phyloP scores from a whole-genome alignment of 2,888 invertebrate species.

The Athripsodes cinereus region DNA sequence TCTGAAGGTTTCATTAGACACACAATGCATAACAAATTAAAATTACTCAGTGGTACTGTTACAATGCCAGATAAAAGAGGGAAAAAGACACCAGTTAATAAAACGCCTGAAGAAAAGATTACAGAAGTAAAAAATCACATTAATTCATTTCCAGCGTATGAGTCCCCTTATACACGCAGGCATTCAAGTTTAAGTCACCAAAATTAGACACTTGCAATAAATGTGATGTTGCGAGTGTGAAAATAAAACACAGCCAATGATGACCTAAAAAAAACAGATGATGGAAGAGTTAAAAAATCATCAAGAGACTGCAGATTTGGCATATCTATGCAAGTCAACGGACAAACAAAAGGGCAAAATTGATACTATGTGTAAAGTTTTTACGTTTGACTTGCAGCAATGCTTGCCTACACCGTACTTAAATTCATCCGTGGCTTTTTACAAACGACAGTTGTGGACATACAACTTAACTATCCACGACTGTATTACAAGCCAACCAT shows the following conservation, averaged over 20 bases:
- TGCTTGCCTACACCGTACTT: constrained; percentile 30
- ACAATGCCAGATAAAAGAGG: neutral
- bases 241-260: neutral
- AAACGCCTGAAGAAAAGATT: neutral
- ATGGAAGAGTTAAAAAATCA: neutral
- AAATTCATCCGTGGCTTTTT: constrained; percentile 30
- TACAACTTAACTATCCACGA: constrained; percentile 31
- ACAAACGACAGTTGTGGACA: constrained; percentile 31
- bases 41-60: neutral
- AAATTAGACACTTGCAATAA: constrained; percentile 1
- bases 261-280: neutral
- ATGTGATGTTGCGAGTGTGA: constrained; percentile 1
- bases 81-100: neutral
- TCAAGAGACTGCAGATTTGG: neutral
- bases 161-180: neutral
- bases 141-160: constrained; percentile 3
- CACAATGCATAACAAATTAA: neutral
- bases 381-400: constrained; percentile 28
- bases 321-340: neutral
- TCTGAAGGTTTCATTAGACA: constrained; percentile 4
- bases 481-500: constrained; percentile 24
- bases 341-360: constrained; percentile 2
- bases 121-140: neutral
- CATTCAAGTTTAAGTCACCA: neutral
- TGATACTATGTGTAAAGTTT: neutral